phyloP scores from a whole-genome alignment of 1,140 invertebrate species.

The Cherax destructor region DNA sequence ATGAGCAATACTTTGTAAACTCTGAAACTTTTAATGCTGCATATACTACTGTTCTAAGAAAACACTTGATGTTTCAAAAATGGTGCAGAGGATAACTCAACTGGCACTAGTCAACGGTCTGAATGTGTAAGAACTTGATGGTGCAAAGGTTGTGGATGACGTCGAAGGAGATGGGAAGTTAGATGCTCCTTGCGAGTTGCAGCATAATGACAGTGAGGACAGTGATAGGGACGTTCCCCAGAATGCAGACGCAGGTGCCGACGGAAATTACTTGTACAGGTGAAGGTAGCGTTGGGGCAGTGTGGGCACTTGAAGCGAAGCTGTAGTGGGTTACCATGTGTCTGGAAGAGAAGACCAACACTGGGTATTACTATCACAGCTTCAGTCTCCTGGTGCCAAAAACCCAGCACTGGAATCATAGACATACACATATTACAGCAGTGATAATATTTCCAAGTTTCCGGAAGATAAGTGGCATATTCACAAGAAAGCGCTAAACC shows the following conservation, averaged over 20 bases:
- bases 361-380: constrained; percentile 45
- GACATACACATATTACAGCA: neutral
- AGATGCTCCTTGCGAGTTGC: constrained; percentile 68
- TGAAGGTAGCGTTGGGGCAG: constrained; percentile 63
- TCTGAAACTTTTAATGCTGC: neutral
- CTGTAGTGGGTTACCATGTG: constrained; percentile 24
- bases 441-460: neutral
- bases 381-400: neutral
- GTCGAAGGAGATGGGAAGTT: constrained; percentile 54
- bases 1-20: no score
- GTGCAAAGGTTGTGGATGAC: constrained; percentile 24
- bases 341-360: constrained; percentile 43
- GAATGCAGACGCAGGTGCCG: constrained; percentile 65
- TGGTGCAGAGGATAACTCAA: neutral
- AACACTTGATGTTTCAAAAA: neutral
- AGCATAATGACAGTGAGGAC: constrained; percentile 50
- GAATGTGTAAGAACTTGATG: neutral
- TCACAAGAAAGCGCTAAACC: no score
- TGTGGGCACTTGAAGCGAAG: constrained; percentile 62
- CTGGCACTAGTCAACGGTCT: neutral
- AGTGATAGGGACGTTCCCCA: constrained; percentile 64
- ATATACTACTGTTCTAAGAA: neutral
- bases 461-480: neutral
- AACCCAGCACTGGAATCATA: neutral
- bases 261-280: constrained; percentile 59